Evolutionary conservation across 2,113 vertebrate genomes (phyloP).

Genomic region (Neolamprologus longior): DNA sequence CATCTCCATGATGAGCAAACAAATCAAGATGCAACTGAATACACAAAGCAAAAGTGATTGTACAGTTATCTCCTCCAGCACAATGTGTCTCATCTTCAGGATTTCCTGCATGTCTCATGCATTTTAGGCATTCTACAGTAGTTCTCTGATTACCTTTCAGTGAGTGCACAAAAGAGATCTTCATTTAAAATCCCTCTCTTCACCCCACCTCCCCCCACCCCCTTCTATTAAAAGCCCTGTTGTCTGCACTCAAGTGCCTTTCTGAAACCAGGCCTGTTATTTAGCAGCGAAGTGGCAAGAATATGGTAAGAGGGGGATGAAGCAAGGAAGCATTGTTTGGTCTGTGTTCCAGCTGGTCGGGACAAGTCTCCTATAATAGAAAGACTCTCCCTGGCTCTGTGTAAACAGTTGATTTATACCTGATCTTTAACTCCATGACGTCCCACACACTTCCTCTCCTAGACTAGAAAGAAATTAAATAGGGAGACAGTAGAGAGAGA

Average conservation of each 20-base stretch:
- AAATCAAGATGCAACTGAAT: constrained; percentile 13
- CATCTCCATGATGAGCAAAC: constrained; percentile 16
- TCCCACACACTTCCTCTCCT: constrained; percentile 8
- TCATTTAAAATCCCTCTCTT: neutral
- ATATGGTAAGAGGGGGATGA: neutral
- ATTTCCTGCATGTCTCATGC: neutral
- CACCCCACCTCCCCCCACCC: too few species aligned
- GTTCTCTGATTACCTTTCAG: neutral
- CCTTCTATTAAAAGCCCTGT: neutral
- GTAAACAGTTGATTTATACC: constrained; percentile 30
- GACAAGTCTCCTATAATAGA: neutral
- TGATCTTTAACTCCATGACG: neutral
- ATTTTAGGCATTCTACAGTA: neutral
- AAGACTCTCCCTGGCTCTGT: neutral
- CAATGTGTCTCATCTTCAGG: neutral
- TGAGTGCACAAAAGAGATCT: neutral
- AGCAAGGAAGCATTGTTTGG: neutral
- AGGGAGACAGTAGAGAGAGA: neutral
- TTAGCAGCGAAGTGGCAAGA: neutral
- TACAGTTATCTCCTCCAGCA: neutral
- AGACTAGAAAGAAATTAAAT: neutral
- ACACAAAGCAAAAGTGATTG: neutral
- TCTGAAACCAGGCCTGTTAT: neutral
- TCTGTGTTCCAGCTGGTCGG: neutral
- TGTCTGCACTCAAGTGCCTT: neutral